Evolutionary conservation across 1,140 invertebrate species (phyloP), one percentile per base, ranked within the genome.

Genomic region (Trachelipus rathkii): DNA sequence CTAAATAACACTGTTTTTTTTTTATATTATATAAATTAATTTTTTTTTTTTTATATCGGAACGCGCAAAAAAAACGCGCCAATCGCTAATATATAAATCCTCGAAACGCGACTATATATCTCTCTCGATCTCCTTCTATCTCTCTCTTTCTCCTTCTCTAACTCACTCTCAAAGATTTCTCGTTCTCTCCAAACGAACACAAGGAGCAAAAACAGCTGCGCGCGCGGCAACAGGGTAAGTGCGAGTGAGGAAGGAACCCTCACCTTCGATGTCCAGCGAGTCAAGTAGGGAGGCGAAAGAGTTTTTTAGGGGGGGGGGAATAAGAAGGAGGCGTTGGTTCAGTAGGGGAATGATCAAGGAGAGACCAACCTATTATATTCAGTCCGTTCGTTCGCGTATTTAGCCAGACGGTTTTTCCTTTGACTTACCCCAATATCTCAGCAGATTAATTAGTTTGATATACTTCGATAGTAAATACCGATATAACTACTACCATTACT

Each of bases 161-260:
- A 3, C 33, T 33, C 33, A 33, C 33, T 33, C 33, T 33, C 33
- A 3, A 33, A 3, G 33, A 6, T 33, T 33, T 33, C 33, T 33
- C 33, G 33, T 33, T 33, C 33, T 33, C 33, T 33, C 33, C n/a
- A n/a, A n/a, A 33, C 6, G 6, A 33, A 6, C 50, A 60, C 50
- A 60, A 60, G 50, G 50, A 60, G 50, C 50, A 60, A 60, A 60
- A 60, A 60, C 50, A 60, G 50, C 50, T 60, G 50, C 50, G 50
- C 50, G 50, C 50, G 50, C 50, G 50, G 50, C 50, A 60, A 60
- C 50, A 19, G 50, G 50, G 50, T 60, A 19, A 60, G 50, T 8
- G 50, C 50, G 50, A 60, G 50, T 60, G 50, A 60, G 50, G 50
- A 19, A 60, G 50, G 50, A 19, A 60, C 50, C 50, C 50, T 60